Conservation (phyloP, 2,888 invertebrate genomes). For the Micropterix aruncella region DNA sequence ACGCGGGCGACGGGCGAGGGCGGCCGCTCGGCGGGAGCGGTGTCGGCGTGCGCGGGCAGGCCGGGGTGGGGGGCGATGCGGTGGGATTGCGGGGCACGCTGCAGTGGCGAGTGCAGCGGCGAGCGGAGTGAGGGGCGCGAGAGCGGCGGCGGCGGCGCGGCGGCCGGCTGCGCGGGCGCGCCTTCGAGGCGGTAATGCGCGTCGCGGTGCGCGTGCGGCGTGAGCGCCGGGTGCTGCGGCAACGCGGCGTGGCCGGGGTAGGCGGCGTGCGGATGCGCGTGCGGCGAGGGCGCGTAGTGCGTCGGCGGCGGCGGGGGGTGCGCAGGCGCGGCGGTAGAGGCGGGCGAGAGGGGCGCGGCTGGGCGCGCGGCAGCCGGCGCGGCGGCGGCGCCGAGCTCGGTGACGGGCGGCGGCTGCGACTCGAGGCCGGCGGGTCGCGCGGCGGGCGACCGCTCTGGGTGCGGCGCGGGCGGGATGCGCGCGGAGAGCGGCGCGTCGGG, state of each 20-base stretch:
- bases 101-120: conserved; percentile 21
- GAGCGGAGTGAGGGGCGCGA: conserved; percentile 6
- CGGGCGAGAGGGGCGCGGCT: conserved; percentile 21
- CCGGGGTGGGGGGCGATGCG: conserved; percentile 21
- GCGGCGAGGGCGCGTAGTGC: conserved; percentile 9
- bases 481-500: conserved; percentile 20
- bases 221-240: conserved; percentile 28
- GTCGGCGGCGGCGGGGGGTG: conserved; percentile 29
- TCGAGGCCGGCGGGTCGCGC: conserved; percentile 26
- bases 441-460: conserved; percentile 22
- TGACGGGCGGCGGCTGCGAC: conserved; percentile 25
- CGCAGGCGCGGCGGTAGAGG: conserved; percentile 16
- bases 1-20: too few relatives aligned
- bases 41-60: conserved; percentile 17
- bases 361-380: conserved; percentile 31
- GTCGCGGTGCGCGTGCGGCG: conserved; percentile 39
- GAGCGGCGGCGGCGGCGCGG: conserved; percentile 14
- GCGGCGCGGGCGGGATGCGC: conserved; percentile 18
- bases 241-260: conserved; percentile 34
- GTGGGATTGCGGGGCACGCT: conserved; percentile 18
- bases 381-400: conserved; percentile 23
- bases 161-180: conserved; percentile 14
- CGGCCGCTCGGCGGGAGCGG: conserved; percentile 14
- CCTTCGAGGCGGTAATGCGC: conserved; percentile 35
- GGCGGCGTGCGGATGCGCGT: conserved; percentile 14